Conservation (phyloP, 2,797 vertebrate species). For the Chelonia mydas region DNA sequence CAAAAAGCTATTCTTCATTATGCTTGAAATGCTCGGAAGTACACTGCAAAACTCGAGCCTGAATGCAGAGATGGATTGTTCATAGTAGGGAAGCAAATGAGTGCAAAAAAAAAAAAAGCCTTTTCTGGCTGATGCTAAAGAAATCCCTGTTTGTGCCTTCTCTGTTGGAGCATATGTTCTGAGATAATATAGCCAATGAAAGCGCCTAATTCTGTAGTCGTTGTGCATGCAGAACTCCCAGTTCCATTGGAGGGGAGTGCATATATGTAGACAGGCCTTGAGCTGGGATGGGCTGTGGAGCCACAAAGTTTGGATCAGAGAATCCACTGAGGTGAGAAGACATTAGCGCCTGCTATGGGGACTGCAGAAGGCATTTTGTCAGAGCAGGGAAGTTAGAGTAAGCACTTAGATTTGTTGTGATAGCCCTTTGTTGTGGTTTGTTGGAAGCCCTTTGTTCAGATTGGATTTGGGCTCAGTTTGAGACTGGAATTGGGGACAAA, state of each 20-base stretch:
- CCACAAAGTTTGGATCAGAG: neutral
- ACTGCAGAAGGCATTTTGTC: rapidly evolving
- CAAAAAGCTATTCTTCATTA: constrained; percentile 32
- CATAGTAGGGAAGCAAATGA: neutral
- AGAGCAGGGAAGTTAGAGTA: neutral
- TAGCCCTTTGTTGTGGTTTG: neutral
- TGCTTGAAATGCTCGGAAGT: constrained; percentile 24
- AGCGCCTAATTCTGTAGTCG: neutral
- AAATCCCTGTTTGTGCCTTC: neutral
- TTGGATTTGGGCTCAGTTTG: neutral
- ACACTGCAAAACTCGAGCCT: neutral
- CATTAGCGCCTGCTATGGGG: rapidly evolving
- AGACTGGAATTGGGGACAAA: neutral
- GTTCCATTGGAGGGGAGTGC: neutral
- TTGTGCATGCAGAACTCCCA: rapidly evolving
- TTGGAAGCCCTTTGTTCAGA: neutral
- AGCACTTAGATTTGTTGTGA: rapidly evolving
- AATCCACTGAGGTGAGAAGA: neutral
- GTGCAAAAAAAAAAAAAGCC: neutral
- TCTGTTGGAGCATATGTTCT: neutral
- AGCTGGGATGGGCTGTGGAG: neutral
- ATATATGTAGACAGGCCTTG: neutral
- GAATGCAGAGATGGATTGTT: constrained; percentile 15
- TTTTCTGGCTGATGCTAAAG: constrained; percentile 15
- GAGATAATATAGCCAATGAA: neutral